Conservation (phyloP, 2,888 invertebrate species). For the Sinohyriopsis cumingii region DNA sequence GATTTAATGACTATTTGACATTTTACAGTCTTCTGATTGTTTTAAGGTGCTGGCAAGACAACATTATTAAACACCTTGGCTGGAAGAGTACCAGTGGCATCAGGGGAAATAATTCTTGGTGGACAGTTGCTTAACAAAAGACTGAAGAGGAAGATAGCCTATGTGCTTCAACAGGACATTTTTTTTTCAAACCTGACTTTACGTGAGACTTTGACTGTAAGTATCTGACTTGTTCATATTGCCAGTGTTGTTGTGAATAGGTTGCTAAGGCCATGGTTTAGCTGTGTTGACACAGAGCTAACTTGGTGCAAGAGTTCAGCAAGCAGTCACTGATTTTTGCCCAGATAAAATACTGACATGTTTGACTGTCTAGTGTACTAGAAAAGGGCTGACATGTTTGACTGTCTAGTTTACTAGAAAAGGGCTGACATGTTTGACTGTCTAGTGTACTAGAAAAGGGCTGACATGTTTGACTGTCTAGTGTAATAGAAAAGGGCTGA, state of each 20-base stretch:
- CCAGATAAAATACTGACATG: too few relatives aligned
- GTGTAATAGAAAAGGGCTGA: too few relatives aligned
- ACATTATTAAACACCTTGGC: constrained; percentile 84
- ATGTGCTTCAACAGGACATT: constrained; percentile 87
- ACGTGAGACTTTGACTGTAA: constrained; percentile 82
- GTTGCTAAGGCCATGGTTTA: background rate
- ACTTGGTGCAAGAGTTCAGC: background rate
- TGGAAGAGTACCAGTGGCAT: constrained; percentile 78
- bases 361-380: too few relatives aligned
- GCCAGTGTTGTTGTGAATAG: background rate
- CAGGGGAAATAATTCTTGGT: constrained; percentile 80
- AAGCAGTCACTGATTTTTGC: background rate
- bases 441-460: too few relatives aligned
- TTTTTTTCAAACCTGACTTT: constrained; percentile 86
- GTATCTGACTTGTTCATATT: constrained; percentile 22
- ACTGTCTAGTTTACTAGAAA: too few relatives aligned
- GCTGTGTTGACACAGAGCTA: background rate
- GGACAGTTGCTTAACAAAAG: constrained; percentile 79
- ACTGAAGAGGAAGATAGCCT: constrained; percentile 84
- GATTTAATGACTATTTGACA: background rate
- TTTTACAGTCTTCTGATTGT: background rate
- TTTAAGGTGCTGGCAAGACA: constrained; percentile 81
- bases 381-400: too few relatives aligned
- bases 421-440: too few relatives aligned
- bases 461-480: too few relatives aligned